A percentile compares a stretch with the other conserved stretches of the same genome.
phyloP scores from a whole-genome alignment of 2,888 invertebrate genomes.

The Melikaiella ostensackeni region DNA sequence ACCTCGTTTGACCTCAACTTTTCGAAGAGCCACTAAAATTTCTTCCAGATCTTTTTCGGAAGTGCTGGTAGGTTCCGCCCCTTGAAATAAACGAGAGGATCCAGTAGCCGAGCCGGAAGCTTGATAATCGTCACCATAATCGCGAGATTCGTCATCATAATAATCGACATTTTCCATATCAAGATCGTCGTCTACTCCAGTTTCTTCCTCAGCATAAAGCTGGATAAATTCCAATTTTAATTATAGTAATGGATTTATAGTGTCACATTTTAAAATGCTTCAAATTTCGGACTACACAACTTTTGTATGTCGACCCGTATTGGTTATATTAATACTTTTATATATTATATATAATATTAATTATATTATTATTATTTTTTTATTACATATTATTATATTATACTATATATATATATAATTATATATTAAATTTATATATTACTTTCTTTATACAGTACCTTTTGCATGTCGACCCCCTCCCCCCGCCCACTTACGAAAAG shows the following conservation, averaged over 20 bases:
- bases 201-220: conserved; percentile 66
- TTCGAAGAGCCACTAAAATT: conserved; percentile 54
- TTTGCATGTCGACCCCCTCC: no score
- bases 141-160: conserved; percentile 62
- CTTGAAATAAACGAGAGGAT: conserved; percentile 9
- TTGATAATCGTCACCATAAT: conserved; percentile 58
- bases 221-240: conserved; percentile 43
- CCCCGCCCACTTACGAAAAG: no score
- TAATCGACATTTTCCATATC: conserved; percentile 60
- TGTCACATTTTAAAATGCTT: no score
- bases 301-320: no score
- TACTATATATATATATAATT: no score
- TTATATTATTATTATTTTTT: no score
- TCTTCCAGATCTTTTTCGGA: conserved; percentile 57
- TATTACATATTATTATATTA: no score
- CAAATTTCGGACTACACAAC: no score
- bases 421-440: no score
- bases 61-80: conserved; percentile 12
- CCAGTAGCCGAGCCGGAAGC: conserved; percentile 27
- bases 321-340: no score
- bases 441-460: no score
- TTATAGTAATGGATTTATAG: neutral
- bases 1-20: conserved; percentile 46
- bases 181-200: conserved; percentile 58
- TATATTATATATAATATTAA: no score